Evolutionary conservation across 2,113 vertebrate species (phyloP).

Genomic region (Eulacestoma nigropectus): DNA sequence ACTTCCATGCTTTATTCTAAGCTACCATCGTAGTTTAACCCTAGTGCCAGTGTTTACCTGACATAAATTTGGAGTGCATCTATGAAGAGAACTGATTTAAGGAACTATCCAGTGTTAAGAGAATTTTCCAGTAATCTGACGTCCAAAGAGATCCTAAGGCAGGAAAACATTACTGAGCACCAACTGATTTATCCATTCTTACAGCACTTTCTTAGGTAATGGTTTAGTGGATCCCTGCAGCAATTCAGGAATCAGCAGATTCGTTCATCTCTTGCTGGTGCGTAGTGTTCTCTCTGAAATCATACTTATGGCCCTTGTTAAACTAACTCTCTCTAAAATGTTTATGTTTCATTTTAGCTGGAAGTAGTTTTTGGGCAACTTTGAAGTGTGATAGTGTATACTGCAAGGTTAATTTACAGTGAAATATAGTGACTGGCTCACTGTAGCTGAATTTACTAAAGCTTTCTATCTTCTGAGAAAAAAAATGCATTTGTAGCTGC

Average conservation of each 20-base stretch:
- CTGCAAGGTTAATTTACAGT: neutral
- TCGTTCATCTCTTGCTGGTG: neutral
- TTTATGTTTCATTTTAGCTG: neutral
- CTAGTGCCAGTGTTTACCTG: neutral
- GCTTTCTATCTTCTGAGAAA: neutral
- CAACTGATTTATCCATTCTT: neutral
- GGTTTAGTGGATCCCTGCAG: neutral
- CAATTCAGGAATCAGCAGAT: neutral
- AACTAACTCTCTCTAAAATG: neutral
- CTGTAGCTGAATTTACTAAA: neutral
- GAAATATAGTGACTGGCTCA: neutral
- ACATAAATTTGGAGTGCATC: neutral
- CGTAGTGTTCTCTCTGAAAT: neutral
- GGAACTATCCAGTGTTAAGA: neutral
- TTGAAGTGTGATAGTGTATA: neutral
- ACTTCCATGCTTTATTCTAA: neutral
- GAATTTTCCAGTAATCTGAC: neutral
- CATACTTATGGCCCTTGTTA: neutral
- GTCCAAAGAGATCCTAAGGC: neutral
- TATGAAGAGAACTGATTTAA: neutral
- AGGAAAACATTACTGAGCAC: neutral
- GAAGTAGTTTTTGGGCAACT: neutral
- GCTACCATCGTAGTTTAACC: neutral
- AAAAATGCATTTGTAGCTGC: neutral
- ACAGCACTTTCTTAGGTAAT: neutral